phyloP scores from a whole-genome alignment of 2,113 vertebrate genomes.

The Rhea pennata region DNA sequence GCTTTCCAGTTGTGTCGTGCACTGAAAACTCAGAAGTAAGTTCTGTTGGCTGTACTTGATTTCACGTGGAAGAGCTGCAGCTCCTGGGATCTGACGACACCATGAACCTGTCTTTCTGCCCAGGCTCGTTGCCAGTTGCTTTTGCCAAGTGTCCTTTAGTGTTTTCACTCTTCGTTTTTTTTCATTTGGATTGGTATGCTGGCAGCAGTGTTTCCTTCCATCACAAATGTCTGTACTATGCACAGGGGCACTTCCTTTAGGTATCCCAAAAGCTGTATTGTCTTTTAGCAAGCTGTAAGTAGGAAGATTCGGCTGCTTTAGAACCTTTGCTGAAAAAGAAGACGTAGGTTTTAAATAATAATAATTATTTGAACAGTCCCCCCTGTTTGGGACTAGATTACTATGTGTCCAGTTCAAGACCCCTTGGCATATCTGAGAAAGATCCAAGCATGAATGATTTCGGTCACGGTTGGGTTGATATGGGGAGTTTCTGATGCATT shows the following conservation, averaged over 20 bases:
- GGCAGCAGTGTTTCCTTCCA: not conserved
- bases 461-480: not conserved
- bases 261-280: not conserved
- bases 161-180: not conserved
- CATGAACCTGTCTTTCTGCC: not conserved
- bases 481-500: not conserved
- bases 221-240: not conserved
- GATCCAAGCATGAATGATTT: accelerated
- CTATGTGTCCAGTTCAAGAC: not conserved
- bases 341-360: not conserved
- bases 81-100: accelerated
- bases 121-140: accelerated
- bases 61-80: accelerated
- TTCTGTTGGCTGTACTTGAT: accelerated
- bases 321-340: not conserved
- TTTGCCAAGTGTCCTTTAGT: not conserved
- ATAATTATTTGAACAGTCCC: too few relatives aligned
- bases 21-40: not conserved
- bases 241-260: not conserved
- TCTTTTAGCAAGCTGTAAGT: not conserved
- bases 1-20: not conserved
- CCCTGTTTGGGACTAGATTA: not conserved
- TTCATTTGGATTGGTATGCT: not conserved
- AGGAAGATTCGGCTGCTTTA: not conserved
- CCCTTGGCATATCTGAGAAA: not conserved